Percentiles rank a stretch among this genome's conserved stretches.
phyloP scores from a whole-genome alignment of 2,797 vertebrate species.

The Crocidura indochinensis region DNA sequence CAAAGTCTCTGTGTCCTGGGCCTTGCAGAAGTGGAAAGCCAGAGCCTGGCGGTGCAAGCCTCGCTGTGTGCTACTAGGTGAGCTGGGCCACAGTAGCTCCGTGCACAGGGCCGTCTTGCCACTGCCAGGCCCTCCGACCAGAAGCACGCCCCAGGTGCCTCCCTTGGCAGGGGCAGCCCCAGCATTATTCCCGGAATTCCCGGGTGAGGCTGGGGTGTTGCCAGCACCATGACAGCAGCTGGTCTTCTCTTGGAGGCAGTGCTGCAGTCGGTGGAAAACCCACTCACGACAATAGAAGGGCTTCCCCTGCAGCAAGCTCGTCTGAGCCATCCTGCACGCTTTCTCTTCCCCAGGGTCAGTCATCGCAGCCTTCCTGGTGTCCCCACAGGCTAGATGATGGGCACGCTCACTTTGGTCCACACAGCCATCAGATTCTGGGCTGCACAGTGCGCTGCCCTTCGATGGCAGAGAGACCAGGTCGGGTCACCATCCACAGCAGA shows the following conservation, averaged over 20 bases:
- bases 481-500: too few relatives aligned
- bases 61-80: conserved; percentile 92
- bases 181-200: conserved; percentile 89
- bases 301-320: conserved; percentile 98
- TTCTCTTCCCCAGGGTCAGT: conserved; percentile 88
- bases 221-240: conserved; percentile 90
- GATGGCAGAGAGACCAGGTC: conserved; percentile 48
- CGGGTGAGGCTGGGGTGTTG: conserved; percentile 88
- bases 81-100: conserved; percentile 97
- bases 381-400: conserved; percentile 75
- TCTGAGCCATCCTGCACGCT: conserved; percentile 95
- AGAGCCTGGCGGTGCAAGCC: conserved; percentile 95
- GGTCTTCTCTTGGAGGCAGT: conserved; percentile 98
- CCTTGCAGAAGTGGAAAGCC: conserved; percentile 98
- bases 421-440: conserved; percentile 57
- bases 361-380: conserved; percentile 86
- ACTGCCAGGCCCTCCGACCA: conserved; percentile 97
- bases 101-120: conserved; percentile 98
- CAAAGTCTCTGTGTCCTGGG: conserved; percentile 96
- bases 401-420: conserved; percentile 20
- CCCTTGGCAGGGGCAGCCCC: conserved; percentile 90
- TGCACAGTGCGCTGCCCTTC: conserved; percentile 35
- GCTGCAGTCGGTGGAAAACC: conserved; percentile 99
- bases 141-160: conserved; percentile 96
- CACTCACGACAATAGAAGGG: conserved; percentile 99